Conservation (phyloP, 2,797 vertebrate genomes). For the Masticophis lateralis region DNA sequence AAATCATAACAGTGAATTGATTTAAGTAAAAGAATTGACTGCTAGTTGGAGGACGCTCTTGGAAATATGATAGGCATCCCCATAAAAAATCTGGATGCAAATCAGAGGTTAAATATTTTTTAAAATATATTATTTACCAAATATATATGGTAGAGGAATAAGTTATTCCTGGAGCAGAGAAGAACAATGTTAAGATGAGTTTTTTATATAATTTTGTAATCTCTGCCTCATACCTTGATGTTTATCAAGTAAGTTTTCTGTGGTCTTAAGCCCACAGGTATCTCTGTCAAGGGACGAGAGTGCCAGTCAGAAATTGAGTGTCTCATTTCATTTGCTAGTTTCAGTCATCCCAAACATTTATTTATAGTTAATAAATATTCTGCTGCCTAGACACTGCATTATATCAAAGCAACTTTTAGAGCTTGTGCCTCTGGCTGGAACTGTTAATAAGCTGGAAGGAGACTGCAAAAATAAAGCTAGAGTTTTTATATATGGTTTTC, state of each 20-base stretch:
- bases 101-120: neutral
- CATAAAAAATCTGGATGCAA: neutral
- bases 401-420: slow-evolving; percentile 43
- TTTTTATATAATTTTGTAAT: neutral
- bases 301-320: slow-evolving; percentile 47
- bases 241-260: slow-evolving; percentile 17
- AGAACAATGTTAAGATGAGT: slow-evolving; percentile 17
- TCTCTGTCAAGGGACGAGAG: slow-evolving; percentile 34
- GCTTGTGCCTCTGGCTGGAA: slow-evolving; percentile 58
- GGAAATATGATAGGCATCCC: neutral
- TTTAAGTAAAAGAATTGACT: slow-evolving; percentile 21
- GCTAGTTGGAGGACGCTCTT: neutral
- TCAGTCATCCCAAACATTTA: slow-evolving; percentile 31
- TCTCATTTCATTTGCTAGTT: slow-evolving; percentile 55
- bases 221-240: slow-evolving; percentile 24
- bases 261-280: slow-evolving; percentile 13
- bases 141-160: neutral
- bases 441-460: slow-evolving; percentile 54
- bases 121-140: neutral
- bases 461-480: slow-evolving; percentile 66
- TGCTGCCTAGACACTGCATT: slow-evolving; percentile 18
- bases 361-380: slow-evolving; percentile 49
- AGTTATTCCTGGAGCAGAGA: slow-evolving; percentile 19
- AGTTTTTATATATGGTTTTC: slow-evolving; percentile 54
- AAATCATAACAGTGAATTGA: slow-evolving; percentile 35